These are phyloP conservation scores for Euwallacea fornicatus DNA, from an alignment of 1,140 invertebrate species.

Conservation along the genomic window DNA sequence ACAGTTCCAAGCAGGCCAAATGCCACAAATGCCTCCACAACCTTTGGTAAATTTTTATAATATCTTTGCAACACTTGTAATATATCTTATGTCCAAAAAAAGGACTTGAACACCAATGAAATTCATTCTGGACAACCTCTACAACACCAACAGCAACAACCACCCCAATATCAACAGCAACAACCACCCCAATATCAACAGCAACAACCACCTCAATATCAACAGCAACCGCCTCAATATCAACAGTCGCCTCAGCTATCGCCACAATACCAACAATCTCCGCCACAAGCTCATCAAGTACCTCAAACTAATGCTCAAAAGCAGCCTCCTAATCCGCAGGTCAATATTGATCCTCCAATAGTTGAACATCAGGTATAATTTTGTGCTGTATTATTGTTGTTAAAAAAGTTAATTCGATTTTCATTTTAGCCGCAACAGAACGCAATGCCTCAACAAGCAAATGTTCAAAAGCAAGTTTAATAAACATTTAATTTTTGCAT, in stretches of 20 bases:
- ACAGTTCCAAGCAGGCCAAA: slow-evolving; percentile 49
- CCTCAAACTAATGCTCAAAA: neutral
- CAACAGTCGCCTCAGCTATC: neutral
- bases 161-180: slow-evolving; percentile 33
- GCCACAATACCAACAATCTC: slow-evolving; percentile 5
- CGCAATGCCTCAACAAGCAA: slow-evolving; percentile 13
- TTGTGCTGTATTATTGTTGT: too few relatives aligned
- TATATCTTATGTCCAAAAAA: neutral
- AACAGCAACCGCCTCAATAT: neutral
- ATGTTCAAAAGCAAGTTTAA: neutral
- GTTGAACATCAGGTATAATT: too few relatives aligned
- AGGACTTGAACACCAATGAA: slow-evolving; percentile 48
- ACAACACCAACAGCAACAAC: slow-evolving; percentile 19
- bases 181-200: slow-evolving; percentile 19
- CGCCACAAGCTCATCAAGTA: neutral
- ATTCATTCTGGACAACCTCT: slow-evolving; percentile 40
- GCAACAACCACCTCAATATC: slow-evolving; percentile 12
- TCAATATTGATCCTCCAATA: neutral
- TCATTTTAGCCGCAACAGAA: too few relatives aligned
- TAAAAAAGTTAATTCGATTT: too few relatives aligned
- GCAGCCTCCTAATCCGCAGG: neutral
- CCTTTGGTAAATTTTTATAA: slow-evolving; percentile 14
- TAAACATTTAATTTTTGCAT: neutral
- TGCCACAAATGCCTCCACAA: slow-evolving; percentile 50
- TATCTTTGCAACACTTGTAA: neutral